These are phyloP conservation scores for Buceros bicornis DNA, from an alignment of 2,797 vertebrate species.

Conservation along the genomic window DNA sequence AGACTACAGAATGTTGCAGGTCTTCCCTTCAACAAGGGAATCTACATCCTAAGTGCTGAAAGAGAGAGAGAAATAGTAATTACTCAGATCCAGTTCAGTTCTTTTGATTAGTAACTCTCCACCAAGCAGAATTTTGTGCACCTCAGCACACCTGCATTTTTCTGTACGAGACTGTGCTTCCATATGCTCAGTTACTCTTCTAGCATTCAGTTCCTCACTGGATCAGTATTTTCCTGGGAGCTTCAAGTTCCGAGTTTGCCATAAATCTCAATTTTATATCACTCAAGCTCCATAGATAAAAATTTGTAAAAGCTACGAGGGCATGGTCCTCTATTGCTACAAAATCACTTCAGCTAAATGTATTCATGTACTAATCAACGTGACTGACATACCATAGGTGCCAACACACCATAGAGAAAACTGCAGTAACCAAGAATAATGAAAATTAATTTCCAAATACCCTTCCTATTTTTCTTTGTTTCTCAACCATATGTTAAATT, in stretches of 20 bases:
- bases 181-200: neutral
- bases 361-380: neutral
- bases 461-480: neutral
- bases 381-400: neutral
- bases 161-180: neutral
- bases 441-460: neutral
- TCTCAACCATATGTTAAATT: neutral
- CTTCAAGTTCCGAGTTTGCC: neutral
- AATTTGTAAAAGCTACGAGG: neutral
- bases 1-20: neutral
- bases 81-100: neutral
- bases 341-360: neutral
- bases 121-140: neutral
- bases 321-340: neutral
- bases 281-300: neutral
- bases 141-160: neutral
- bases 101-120: neutral
- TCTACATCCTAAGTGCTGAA: neutral
- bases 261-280: neutral
- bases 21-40: neutral
- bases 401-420: neutral
- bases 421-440: neutral
- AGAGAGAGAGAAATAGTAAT: neutral
- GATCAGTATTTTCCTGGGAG: neutral
- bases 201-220: neutral